These are phyloP conservation scores for Branchinecta lindahli DNA, from an alignment of 1,140 invertebrate species.

Conservation along the genomic window DNA sequence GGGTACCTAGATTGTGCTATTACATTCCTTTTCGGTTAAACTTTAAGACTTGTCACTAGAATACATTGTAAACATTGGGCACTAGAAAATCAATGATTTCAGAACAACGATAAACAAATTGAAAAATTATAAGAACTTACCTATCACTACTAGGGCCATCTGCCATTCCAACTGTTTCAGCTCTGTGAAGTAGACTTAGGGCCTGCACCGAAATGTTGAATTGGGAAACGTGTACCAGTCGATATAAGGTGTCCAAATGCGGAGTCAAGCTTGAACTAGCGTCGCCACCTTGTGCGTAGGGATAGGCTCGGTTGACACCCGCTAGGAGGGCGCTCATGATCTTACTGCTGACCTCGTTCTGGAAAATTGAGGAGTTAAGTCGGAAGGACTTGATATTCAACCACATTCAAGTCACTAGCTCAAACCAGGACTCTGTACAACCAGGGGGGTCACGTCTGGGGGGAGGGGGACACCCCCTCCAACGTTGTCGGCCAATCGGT, in stretches of 20 bases:
- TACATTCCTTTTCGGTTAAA: too few relatives aligned
- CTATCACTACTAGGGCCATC: conserved; percentile 35
- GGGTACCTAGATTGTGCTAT: too few relatives aligned
- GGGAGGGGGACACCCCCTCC: too few relatives aligned
- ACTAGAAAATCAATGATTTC: too few relatives aligned
- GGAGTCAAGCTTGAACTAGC: conserved; percentile 38
- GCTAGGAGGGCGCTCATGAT: conserved; percentile 79
- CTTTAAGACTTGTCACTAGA: too few relatives aligned
- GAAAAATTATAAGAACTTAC: conserved; percentile 26
- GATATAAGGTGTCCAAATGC: conserved; percentile 70
- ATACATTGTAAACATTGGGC: too few relatives aligned
- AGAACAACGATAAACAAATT: too few relatives aligned
- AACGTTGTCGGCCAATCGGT: too few relatives aligned
- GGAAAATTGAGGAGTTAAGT: conserved; percentile 27
- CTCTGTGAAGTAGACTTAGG: conserved; percentile 47
- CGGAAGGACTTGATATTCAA: conserved; percentile 15
- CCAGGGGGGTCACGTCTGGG: too few relatives aligned
- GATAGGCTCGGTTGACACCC: conserved; percentile 74
- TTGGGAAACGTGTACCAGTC: conserved; percentile 65
- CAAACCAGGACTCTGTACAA: too few relatives aligned
- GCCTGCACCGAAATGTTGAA: conserved; percentile 75
- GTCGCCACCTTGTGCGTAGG: conserved; percentile 47
- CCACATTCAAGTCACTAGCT: too few relatives aligned
- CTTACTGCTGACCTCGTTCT: conserved; percentile 76
- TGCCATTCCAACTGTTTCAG: conserved; percentile 38